Evolutionary conservation across 2,888 invertebrate species (phyloP), one percentile per base, ranked within the genome.

Genomic region (Cerastis rubricosa): DNA sequence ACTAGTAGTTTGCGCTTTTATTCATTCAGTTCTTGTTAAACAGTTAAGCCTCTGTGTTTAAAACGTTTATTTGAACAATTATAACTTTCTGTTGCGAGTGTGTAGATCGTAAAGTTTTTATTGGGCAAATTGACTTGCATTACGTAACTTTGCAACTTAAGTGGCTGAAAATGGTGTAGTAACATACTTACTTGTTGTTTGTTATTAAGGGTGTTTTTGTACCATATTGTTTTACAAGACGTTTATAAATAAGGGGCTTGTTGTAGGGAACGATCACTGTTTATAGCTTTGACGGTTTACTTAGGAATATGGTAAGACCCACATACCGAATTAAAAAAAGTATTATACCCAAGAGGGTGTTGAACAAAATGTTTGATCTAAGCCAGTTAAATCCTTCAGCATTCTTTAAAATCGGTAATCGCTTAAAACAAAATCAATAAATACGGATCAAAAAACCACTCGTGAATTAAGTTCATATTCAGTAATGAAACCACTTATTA

Each of bases 111-210:
- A 45, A 81, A 84, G 29, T 84, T 84, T 81, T 79, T 81, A 84
- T 79, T 84, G 84, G 54, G 49, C 43, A 79, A 84, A 73, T 81
- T 79, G 64, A 73, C 71, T 80, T 80, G 43, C 70, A 84, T 78
- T 72, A 69, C 64, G 43, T 69, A 81, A 84, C 73, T 79, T 84
- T 59, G 84, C 47, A 72, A 35, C 64, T 69, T 72, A 84, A 79
- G 73, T 78, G 71, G 83, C 83, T 80, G 83, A 69, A 65, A 80
- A 80, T 83, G 49, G 43, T 51, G 83, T 83, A 29, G 17, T 35
- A 51, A 77, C 77, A 69, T 83, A 77, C 64, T 68, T 76, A 64
- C 45, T 80, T 77, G 64, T 80, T 80, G 57, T 71, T 83, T 77
- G 45, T 68, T 79, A 35, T 76, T 51, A 65, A 76, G 14, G 35